Evolutionary conservation across 1,140 invertebrate species (phyloP), one percentile per base, ranked within the genome.

Genomic region (Harlomillsia oculata): DNA sequence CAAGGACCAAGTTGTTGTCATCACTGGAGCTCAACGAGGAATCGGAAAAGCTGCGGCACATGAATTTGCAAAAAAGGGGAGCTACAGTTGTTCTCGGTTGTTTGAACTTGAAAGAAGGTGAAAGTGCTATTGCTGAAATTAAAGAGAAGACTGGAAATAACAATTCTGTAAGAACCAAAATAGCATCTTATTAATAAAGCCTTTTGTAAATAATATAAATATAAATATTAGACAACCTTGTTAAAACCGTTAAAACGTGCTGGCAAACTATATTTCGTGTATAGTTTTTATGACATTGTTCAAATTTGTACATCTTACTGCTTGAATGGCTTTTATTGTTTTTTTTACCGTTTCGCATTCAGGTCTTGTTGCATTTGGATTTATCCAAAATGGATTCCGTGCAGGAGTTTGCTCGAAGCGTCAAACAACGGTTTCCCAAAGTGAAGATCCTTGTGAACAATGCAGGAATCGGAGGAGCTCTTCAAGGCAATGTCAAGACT

Each of bases 21-120:
- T 50, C 5, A 50, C 46, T 11, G 46, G 46, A 21, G 46, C 46
- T 14, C 21, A 29, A 8, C 16, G 20, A 13, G 87, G 87, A 0
- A 82, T 89, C 53, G 87, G 87, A 1, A 79, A 82, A 59, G 83
- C 84, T 67, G 83, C 83, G 1, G 81, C 82, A 0, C 75, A 76
- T 45, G 79, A 81, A 52, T 70, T 87, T 8, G 80, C 77, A 1
- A n/a, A 76, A 72, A 53, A 72, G 82, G 61, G 77, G 78, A 59
- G 84, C 82, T 1, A 75, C 76, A 36, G 78, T 89, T 6, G 82
- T 87, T 46, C 75, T 89, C 70, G 84, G 83, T 2, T 87, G 85
- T 65, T 71, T 84, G 40, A 76, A 81, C 68, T 67, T 81, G 23
- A 70, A 75, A 8, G 78, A 72, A 56, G 82, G 82, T 3, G 77